Evolutionary conservation across 2,888 invertebrate species (phyloP), one percentile per base, ranked within the genome.

Genomic region (Parnassius smintheus): DNA sequence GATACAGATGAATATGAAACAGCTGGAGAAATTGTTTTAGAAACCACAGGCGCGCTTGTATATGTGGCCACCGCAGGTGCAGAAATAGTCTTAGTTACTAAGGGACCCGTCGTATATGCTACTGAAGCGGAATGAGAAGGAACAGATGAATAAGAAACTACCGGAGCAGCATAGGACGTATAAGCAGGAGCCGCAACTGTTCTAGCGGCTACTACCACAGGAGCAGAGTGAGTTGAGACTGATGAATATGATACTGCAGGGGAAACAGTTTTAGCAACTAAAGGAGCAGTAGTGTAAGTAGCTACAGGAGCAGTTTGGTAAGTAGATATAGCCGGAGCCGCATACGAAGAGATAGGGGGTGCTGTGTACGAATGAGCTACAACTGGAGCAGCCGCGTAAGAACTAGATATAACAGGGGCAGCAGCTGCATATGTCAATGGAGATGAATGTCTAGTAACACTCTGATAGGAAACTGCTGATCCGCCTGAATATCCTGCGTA

Each of bases 301-400:
- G 71, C 65, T 62, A 93, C 92, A 72, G 93, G 92, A 58, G 94
- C 92, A 58, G 93, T 92, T 22, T 83, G 83, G 75, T 91, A 90
- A 25, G 83, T 73, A 11, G 70, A 64, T 2, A 72, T 66, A 11
- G 70, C 68, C 10, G 72, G 70, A 11, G 69, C 68, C 50, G 71
- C 68, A 42, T 71, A 70, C 4, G 66, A 63, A 10, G 75, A 69
- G 67, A 70, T 72, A 54, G 78, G 74, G 51, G 81, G 71, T 51
- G 79, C 73, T 50, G 83, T 72, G 54, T 74, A 75, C 66, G 82
- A 81, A 45, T 69, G 68, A 49, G 73, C 58, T 11, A 70, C 57
- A 3, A 72, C 65, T 13, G 74, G 72, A n/a, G 72, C 71, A 11
- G 74, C 68, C 8, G 72, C 70, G 68, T 71, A 71, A 4, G 70